Evolutionary conservation across 2,113 vertebrate genomes (phyloP), one percentile per base, ranked within the genome.

Genomic region (Bufo bufo): DNA sequence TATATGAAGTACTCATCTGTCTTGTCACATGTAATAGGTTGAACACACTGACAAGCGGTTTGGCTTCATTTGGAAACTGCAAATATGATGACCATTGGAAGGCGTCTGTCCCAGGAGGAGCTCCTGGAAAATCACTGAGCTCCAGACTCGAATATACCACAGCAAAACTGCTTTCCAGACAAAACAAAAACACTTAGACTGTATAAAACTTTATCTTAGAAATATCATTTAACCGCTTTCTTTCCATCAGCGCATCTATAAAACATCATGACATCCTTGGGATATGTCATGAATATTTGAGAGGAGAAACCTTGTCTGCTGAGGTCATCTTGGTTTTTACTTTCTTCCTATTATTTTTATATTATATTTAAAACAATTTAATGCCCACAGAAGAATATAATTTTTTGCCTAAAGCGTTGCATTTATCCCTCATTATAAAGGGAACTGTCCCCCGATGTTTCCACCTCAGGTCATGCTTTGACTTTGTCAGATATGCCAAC

Each of bases 21-120:
- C 74, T 86, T 86, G 85, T 78, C 85, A 19, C 85, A 33, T 43
- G 74, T 86, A 86, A 78, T 86, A 20, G 56, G 72, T 43, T 54
- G 10, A 78, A 77, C 72, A 33, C 72, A 50, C 20, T 66, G 75
- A 78, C 58, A 66, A 66, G 85, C 13, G 4, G 14, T 61, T 85
- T 63, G 58, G 45, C 7, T 77, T 78, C 6, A 63, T 77, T 33
- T 78, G 43, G 59, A 63, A 66, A 54, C 50, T 19, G 17, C 59
- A 79, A 54, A 86, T 43, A 86, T 85, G 54, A 86, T 86, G 75
- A 79, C 59, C 85, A 79, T 33, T 43, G 75, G 63, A 86, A 52
- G 1, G 12, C 7, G 8, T 6, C 33, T 3, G 56, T 85, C 84
- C 52, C 84, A 19, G 17, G 33, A 61, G 82, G 33, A 54, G 72